These are phyloP conservation scores for Ormyrus pomaceus DNA, from an alignment of 2,888 invertebrate species.

Conservation along the genomic window DNA sequence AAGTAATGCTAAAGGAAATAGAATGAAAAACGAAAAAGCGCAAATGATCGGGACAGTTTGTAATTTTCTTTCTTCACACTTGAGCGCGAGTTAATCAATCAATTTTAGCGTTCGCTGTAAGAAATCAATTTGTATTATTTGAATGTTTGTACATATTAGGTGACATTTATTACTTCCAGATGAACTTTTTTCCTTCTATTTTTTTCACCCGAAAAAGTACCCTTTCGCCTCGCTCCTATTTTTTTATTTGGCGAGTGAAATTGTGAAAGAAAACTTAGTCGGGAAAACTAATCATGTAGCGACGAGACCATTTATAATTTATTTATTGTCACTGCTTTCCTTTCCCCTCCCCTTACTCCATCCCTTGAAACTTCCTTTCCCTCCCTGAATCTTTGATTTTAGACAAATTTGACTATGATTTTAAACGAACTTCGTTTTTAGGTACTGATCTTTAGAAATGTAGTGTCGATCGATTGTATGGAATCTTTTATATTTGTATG, in stretches of 20 bases:
- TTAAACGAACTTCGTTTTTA: slow-evolving; percentile 58
- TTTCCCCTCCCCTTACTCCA: neutral
- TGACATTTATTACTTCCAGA: slow-evolving; percentile 63
- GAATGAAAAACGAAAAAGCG: slow-evolving; percentile 30
- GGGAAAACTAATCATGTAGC: slow-evolving; percentile 57
- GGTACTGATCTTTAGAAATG: slow-evolving; percentile 54
- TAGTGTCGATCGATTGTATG: slow-evolving; percentile 58
- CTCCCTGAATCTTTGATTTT: slow-evolving; percentile 39
- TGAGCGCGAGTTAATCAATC: slow-evolving; percentile 8
- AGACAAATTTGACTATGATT: slow-evolving; percentile 65
- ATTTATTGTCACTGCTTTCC: slow-evolving; percentile 61
- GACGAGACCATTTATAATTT: slow-evolving; percentile 62
- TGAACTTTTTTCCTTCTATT: slow-evolving; percentile 56
- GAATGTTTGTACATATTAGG: slow-evolving; percentile 69
- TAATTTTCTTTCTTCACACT: slow-evolving; percentile 49
- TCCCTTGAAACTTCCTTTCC: slow-evolving; percentile 33
- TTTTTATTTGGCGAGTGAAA: slow-evolving; percentile 52
- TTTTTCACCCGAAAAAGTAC: slow-evolving; percentile 41
- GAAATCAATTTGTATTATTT: slow-evolving; percentile 59
- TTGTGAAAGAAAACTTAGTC: slow-evolving; percentile 38
- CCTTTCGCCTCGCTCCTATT: slow-evolving; percentile 44
- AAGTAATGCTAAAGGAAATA: slow-evolving; percentile 27
- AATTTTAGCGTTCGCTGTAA: slow-evolving; percentile 45
- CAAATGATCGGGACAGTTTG: slow-evolving; percentile 47
- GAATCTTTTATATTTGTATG: slow-evolving; percentile 60